Conservation (phyloP, 2,113 vertebrate species). For the Zonotrichia leucophrys region DNA sequence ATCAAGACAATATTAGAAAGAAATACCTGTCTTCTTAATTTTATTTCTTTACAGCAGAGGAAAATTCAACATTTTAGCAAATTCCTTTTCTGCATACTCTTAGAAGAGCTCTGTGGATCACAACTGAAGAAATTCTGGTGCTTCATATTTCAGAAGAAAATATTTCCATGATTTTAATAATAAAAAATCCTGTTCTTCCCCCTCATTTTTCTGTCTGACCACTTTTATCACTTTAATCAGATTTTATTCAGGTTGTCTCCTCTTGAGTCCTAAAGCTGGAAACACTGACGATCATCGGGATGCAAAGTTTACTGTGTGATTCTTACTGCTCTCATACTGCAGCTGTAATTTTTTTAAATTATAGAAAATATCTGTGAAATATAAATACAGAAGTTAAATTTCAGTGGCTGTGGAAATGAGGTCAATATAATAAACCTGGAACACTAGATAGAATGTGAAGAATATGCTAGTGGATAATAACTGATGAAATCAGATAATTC, state of each 20-base stretch:
- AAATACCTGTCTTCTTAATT: neutral
- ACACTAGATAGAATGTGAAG: neutral
- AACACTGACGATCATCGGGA: neutral
- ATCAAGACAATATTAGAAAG: neutral
- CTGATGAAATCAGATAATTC: constrained; percentile 46
- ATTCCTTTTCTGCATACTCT: neutral
- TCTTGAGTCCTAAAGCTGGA: constrained; percentile 16
- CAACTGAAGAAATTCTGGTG: neutral
- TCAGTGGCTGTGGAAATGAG: constrained; percentile 32
- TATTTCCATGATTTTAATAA: neutral
- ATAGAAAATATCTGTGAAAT: constrained; percentile 57
- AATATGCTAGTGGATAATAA: constrained; percentile 36
- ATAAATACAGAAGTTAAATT: constrained; percentile 55
- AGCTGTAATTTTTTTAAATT: constrained; percentile 49
- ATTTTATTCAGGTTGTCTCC: constrained; percentile 42
- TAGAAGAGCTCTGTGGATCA: neutral
- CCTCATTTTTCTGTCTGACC: constrained; percentile 22
- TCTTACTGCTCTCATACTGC: neutral
- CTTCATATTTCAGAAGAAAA: neutral
- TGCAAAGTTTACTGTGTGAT: constrained; percentile 26
- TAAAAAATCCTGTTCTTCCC: neutral
- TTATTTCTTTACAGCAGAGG: neutral
- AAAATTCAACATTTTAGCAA: neutral
- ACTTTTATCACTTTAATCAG: constrained; percentile 36
- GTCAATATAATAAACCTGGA: constrained; percentile 55